Evolutionary conservation across 1,140 invertebrate species (phyloP).

Genomic region (Triops cancriformis): DNA sequence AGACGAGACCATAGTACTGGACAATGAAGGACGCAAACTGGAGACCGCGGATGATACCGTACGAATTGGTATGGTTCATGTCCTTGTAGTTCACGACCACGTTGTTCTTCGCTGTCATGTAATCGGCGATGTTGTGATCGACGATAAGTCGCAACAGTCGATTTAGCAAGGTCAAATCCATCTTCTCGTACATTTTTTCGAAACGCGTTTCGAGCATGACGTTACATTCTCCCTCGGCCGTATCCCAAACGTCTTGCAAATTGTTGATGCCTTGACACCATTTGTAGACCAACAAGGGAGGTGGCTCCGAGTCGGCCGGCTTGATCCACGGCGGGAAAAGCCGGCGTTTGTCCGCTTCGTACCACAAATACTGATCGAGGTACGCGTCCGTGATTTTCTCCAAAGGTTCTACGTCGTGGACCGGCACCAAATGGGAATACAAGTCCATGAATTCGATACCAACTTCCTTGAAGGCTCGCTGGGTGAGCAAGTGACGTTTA

Average conservation of each 20-base stretch:
- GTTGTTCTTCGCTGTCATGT: constrained; percentile 99
- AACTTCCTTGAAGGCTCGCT: constrained; percentile 96
- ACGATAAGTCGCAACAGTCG: constrained; percentile 90
- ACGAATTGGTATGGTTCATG: constrained; percentile 99
- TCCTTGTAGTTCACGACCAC: constrained; percentile 99
- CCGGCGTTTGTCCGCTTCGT: constrained; percentile 95
- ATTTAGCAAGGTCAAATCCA: constrained; percentile 96
- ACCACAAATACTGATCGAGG: constrained; percentile 98
- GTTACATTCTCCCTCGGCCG: constrained; percentile 94
- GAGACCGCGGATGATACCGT: constrained; percentile 94
- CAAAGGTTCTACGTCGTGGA: constrained; percentile 97
- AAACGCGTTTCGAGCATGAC: constrained; percentile 95
- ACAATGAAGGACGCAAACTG: constrained; percentile 99
- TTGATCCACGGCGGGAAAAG: constrained; percentile 99
- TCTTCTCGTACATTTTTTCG: constrained; percentile 99
- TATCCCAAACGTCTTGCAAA: constrained; percentile 97
- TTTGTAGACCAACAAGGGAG: constrained; percentile 94
- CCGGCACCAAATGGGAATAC: constrained; percentile 96
- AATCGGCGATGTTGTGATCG: constrained; percentile 99
- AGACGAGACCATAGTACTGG: constrained; percentile 92
- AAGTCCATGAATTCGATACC: constrained; percentile 99
- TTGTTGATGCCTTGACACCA: constrained; percentile 99
- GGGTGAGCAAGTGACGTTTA: constrained; percentile 96
- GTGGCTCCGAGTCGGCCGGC: constrained; percentile 95
- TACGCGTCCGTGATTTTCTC: constrained; percentile 99